Base-by-base conservation (phyloP, 30 jellyfish, hydroid and myxozoan genomes). In the Mastigias papua region DNA sequence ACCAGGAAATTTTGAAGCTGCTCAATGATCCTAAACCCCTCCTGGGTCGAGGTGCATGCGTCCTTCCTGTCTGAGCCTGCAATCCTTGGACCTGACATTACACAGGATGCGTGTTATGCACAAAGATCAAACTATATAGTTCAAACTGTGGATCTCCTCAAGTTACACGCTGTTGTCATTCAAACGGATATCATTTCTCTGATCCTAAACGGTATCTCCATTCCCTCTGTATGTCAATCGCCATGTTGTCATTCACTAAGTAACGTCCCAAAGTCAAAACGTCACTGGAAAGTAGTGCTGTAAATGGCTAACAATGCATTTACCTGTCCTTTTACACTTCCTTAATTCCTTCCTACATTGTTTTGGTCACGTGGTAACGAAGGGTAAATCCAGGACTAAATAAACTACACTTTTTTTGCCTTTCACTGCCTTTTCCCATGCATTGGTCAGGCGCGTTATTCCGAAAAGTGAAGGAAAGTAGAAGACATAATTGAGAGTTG, bases 1-100 rank as follows among this genome's bases (percentile, higher is more conserved):
- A 93, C 97, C 48, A 93, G 83, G 75, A 80, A 88, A 54, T 76
- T 87, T 58, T 93, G 98, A 68, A 93, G 91, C 78, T 57, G 73
- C 87, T 83, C 91, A 27, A 93, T 64, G 37, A 87, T 35, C 60
- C 70, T 81, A 6, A 87, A 93, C 73, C 97, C 98, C 78, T 93
- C 98, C 78, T 94, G 84, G 35, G 91, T 87, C 25, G 98, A 60
- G 27, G 84, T 48, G 62, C 90, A 87, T 20, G 92, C 28, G 48
- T 76, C 86, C 82, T 87, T 87, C 86, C 90, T 87, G 93, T 84
- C 93, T 37, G 82, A 82, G 81, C 88, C 46, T 65, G 93, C 81
- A 28, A 82, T 15, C 73, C 30, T 51, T 50, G 76, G 25, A 50
- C 75, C 69, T 73, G 93, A 84, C 93, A 84, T 84, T 37, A 32